phyloP scores from a whole-genome alignment of 2,888 invertebrate species.

The Macrophya annulata region DNA sequence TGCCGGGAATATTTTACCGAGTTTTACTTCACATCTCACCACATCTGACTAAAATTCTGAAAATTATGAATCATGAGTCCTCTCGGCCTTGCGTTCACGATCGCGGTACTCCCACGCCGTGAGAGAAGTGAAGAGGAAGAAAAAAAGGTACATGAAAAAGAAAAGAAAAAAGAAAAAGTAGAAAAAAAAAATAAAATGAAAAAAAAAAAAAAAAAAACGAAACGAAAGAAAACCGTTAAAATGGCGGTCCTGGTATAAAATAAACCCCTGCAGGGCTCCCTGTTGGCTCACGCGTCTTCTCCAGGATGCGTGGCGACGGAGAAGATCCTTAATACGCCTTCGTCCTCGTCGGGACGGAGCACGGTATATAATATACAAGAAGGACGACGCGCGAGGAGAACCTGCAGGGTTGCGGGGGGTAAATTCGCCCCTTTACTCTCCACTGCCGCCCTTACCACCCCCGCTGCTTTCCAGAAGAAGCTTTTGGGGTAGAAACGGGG shows the following conservation, averaged over 20 bases:
- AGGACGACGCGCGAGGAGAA: constrained; percentile 62
- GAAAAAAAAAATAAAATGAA: not conserved
- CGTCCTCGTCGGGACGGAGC: constrained; percentile 58
- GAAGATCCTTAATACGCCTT: constrained; percentile 47
- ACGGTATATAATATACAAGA: constrained; percentile 64
- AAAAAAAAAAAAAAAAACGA: not conserved
- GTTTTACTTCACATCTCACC: not conserved
- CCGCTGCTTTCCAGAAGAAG: constrained; percentile 51
- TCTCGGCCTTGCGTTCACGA: not conserved
- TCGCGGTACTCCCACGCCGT: not conserved
- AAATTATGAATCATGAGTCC: not conserved
- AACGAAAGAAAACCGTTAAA: constrained; percentile 7
- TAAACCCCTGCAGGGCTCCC: constrained; percentile 40
- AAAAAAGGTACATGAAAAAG: too few species aligned
- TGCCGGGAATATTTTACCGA: not conserved
- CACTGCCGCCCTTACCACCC: constrained; percentile 22
- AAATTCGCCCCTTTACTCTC: constrained; percentile 42
- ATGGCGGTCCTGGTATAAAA: constrained; percentile 38
- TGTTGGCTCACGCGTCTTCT: constrained; percentile 44
- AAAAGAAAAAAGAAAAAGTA: not conserved
- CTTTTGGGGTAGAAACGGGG: constrained; percentile 62
- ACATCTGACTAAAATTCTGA: not conserved
- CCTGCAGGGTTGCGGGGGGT: constrained; percentile 54
- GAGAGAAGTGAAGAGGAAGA: not conserved
- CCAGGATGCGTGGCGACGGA: constrained; percentile 31